phyloP scores from a whole-genome alignment of 2,888 invertebrate genomes.

The Eupithecia subfuscata region DNA sequence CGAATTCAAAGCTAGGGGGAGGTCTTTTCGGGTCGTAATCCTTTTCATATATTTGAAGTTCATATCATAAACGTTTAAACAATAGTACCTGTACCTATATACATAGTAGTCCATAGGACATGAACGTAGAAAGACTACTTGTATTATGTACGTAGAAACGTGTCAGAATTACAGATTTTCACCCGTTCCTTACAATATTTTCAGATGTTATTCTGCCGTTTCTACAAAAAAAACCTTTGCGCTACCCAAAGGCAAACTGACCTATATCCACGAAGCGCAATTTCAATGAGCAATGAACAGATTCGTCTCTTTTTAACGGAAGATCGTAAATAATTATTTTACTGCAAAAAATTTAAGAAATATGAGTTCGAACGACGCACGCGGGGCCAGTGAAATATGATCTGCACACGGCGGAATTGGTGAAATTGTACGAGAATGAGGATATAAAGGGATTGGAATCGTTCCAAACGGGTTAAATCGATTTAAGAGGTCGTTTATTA shows the following conservation, averaged over 20 bases:
- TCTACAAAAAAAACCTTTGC: not conserved
- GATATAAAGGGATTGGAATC: constrained; percentile 20
- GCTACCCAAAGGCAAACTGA: not conserved
- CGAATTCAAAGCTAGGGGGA: not conserved
- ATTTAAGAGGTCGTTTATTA: constrained; percentile 15
- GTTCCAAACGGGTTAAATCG: constrained; percentile 20
- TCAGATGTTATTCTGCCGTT: not conserved
- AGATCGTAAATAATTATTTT: constrained; percentile 12
- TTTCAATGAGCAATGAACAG: constrained; percentile 7
- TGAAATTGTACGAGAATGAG: constrained; percentile 20
- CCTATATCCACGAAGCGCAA: constrained; percentile 7
- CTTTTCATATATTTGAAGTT: not conserved
- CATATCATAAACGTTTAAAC: not conserved
- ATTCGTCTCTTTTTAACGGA: not conserved
- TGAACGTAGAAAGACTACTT: not conserved
- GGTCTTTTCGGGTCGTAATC: constrained; percentile 8
- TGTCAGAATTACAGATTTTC: not conserved
- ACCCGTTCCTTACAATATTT: not conserved
- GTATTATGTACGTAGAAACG: not conserved
- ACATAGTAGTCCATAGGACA: not conserved
- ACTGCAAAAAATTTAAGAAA: constrained; percentile 12
- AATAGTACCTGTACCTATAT: not conserved
- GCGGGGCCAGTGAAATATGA: constrained; percentile 18
- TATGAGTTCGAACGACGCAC: constrained; percentile 3
- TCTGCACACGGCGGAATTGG: constrained; percentile 16